These are phyloP conservation scores for Stenodera caucasica DNA, from an alignment of 2,888 invertebrate species.

Conservation along the genomic window DNA sequence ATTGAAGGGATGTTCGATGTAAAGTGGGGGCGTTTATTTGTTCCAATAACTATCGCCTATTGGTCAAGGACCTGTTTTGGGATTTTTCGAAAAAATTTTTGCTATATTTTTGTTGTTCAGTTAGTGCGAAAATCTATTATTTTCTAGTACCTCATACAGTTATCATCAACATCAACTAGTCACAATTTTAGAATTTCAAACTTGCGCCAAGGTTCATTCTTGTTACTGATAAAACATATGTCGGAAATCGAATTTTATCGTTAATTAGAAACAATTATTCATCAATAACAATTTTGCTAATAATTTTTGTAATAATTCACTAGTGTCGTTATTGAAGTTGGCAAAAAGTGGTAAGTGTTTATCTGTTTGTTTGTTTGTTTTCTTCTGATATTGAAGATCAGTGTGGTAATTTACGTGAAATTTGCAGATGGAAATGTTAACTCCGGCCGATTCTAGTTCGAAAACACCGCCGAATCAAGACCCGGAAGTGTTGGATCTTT, in stretches of 20 bases:
- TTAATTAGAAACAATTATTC: neutral
- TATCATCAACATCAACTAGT: neutral
- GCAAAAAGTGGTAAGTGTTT: neutral
- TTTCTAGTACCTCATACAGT: constrained; percentile 12
- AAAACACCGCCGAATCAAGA: neutral
- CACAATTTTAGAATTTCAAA: constrained; percentile 5
- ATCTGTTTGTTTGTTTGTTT: neutral
- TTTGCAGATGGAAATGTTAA: neutral
- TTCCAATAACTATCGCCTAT: neutral
- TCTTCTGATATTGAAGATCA: neutral
- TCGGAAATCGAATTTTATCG: neutral
- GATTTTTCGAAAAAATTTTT: neutral
- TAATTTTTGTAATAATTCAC: neutral
- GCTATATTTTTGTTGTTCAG: neutral
- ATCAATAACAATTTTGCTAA: neutral
- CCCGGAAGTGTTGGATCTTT: constrained; percentile 22
- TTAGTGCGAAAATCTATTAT: neutral
- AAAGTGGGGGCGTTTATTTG: neutral
- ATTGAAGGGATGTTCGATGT: neutral
- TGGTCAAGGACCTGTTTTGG: constrained; percentile 1
- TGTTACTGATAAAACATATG: neutral
- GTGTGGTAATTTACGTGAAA: too few relatives aligned
- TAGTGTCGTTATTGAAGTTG: neutral
- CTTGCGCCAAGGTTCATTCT: neutral
- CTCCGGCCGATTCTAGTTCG: neutral